Evolutionary conservation across 1,140 invertebrate species (phyloP).

Genomic region (Ceratina japonica): DNA sequence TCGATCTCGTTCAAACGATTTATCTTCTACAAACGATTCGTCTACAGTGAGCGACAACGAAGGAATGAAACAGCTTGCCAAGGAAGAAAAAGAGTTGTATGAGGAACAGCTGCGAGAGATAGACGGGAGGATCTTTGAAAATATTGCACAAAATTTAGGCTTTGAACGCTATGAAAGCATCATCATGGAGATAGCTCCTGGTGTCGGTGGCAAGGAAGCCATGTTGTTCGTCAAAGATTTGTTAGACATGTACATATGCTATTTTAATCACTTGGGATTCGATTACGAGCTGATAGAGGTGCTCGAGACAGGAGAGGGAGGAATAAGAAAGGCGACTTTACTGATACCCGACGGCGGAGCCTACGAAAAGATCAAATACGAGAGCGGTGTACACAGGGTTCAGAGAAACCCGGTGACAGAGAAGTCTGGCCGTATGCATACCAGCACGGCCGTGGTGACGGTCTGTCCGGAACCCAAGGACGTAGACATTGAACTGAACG

Average conservation of each 20-base stretch:
- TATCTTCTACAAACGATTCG: neutral
- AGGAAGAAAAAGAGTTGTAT: constrained; percentile 80
- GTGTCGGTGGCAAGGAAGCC: constrained; percentile 98
- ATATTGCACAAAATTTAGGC: constrained; percentile 75
- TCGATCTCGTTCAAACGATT: too few species aligned
- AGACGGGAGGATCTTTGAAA: constrained; percentile 79
- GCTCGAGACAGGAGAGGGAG: constrained; percentile 84
- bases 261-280: constrained; percentile 88
- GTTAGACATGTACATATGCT: constrained; percentile 91
- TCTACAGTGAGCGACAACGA: constrained; percentile 76
- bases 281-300: constrained; percentile 83
- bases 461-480: constrained; percentile 92
- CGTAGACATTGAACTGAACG: constrained; percentile 82
- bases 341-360: constrained; percentile 84
- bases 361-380: constrained; percentile 86
- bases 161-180: constrained; percentile 80
- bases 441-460: constrained; percentile 94
- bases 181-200: constrained; percentile 91
- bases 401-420: constrained; percentile 97
- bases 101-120: constrained; percentile 74
- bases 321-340: constrained; percentile 83
- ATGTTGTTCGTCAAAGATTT: constrained; percentile 96
- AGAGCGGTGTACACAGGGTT: constrained; percentile 97
- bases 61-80: constrained; percentile 80
- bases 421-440: constrained; percentile 94